A percentile compares a stretch with the other conserved stretches of the same genome.
These are phyloP conservation scores for Stichopus chloronotus DNA, from an alignment of 35 echinoderm and acorn worm genomes.

Conservation along the genomic window DNA sequence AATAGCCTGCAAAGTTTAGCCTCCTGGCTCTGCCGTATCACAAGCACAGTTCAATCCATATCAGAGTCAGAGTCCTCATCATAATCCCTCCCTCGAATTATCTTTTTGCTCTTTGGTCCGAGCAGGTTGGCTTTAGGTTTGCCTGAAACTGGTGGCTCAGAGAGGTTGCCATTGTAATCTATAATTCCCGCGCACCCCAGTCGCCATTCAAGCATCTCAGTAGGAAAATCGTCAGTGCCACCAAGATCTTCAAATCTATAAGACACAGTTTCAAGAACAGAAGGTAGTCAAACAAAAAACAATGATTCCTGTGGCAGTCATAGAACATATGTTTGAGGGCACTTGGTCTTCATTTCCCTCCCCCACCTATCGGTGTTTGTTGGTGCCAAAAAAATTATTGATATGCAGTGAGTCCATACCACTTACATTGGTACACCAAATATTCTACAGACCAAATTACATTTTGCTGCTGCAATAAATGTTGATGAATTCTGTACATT, in stretches of 20 bases:
- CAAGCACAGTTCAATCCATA: conserved; percentile 55
- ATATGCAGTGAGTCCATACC: too few relatives aligned
- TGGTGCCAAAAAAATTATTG: too few relatives aligned
- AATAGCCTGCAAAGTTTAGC: background rate
- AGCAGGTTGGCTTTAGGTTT: conserved; percentile 61
- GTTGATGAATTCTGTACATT: too few relatives aligned
- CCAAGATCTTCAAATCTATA: conserved; percentile 92
- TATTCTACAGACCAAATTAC: too few relatives aligned
- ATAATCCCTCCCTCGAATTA: conserved; percentile 72
- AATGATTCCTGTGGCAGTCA: background rate
- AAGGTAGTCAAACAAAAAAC: too few relatives aligned
- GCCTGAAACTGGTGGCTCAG: conserved; percentile 82
- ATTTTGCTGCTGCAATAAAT: too few relatives aligned
- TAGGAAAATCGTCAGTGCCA: conserved; percentile 90
- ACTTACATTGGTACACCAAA: too few relatives aligned
- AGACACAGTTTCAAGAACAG: too few relatives aligned
- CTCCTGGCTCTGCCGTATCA: background rate
- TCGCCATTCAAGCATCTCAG: conserved; percentile 98
- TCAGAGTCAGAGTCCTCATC: conserved; percentile 94
- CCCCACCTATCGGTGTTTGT: background rate
- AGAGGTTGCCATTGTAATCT: conserved; percentile 87
- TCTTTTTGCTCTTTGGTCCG: conserved; percentile 80
- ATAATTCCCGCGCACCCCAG: conserved; percentile 88
- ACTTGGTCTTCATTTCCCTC: background rate
- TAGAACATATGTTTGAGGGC: too few relatives aligned